Conservation (phyloP, 2,888 invertebrate genomes). For the Acanthosepion lycidas region DNA sequence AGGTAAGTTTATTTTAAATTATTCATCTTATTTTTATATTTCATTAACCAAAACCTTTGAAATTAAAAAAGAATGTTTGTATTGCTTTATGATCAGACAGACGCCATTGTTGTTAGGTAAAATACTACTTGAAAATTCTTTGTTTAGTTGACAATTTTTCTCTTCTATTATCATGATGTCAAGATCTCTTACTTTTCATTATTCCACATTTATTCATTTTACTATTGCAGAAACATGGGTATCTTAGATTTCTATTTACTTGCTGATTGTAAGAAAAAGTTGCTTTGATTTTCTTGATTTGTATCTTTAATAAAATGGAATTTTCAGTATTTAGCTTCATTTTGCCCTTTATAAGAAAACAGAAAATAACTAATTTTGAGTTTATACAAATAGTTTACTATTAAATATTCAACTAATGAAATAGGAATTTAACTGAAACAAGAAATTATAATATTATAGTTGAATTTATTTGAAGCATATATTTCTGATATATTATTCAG, state of each 20-base stretch:
- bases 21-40: neutral
- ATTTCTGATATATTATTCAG: neutral
- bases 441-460: neutral
- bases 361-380: neutral
- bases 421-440: neutral
- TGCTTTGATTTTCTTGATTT: neutral
- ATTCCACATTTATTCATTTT: neutral
- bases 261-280: neutral
- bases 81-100: neutral
- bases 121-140: neutral
- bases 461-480: neutral
- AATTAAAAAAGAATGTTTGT: neutral
- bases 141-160: neutral
- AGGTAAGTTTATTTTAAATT: neutral
- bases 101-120: neutral
- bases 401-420: neutral
- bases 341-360: neutral
- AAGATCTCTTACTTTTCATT: neutral
- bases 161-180: neutral
- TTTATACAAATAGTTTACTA: neutral
- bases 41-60: neutral
- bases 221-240: neutral
- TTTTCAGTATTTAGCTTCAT: neutral
- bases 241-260: neutral
- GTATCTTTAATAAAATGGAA: neutral